phyloP scores from a whole-genome alignment of 1,140 invertebrate species.

The Nephila pilipes region DNA sequence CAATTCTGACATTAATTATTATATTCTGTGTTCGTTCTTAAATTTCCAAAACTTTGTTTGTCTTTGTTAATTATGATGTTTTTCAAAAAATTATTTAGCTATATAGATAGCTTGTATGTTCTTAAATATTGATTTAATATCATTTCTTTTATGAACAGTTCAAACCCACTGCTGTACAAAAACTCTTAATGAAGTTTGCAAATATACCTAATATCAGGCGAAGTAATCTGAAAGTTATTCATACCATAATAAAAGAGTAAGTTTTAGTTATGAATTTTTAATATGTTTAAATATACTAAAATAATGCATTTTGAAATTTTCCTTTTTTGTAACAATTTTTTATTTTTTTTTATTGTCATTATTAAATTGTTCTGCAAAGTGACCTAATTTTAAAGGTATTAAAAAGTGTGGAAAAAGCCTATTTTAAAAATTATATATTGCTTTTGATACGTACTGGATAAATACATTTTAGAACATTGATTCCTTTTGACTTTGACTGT shows the following conservation, averaged over 20 bases:
- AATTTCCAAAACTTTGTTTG: not conserved
- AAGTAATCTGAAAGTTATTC: slow-evolving; percentile 38
- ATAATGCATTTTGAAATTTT: not conserved
- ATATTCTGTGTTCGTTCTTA: not conserved
- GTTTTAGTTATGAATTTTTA: not conserved
- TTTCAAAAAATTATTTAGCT: too few species aligned
- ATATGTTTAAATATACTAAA: not conserved
- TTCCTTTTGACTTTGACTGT: too few species aligned
- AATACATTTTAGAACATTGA: too few species aligned
- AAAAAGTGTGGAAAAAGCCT: too few species aligned
- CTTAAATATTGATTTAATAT: not conserved
- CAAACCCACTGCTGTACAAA: slow-evolving; percentile 9
- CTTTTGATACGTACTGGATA: too few species aligned
- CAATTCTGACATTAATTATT: too few species aligned
- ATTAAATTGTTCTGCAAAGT: too few species aligned
- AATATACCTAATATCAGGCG: slow-evolving; percentile 32
- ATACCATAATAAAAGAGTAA: slow-evolving; percentile 49
- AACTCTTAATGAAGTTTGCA: slow-evolving; percentile 43
- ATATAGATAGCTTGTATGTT: too few species aligned
- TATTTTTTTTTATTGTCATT: not conserved
- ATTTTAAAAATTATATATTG: too few species aligned
- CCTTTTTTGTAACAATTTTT: not conserved
- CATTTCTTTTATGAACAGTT: slow-evolving; percentile 11
- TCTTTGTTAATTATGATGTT: too few species aligned
- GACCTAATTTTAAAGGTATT: too few species aligned